Base-by-base conservation (phyloP, 2,888 invertebrate genomes). In the Lamproptera curius region DNA sequence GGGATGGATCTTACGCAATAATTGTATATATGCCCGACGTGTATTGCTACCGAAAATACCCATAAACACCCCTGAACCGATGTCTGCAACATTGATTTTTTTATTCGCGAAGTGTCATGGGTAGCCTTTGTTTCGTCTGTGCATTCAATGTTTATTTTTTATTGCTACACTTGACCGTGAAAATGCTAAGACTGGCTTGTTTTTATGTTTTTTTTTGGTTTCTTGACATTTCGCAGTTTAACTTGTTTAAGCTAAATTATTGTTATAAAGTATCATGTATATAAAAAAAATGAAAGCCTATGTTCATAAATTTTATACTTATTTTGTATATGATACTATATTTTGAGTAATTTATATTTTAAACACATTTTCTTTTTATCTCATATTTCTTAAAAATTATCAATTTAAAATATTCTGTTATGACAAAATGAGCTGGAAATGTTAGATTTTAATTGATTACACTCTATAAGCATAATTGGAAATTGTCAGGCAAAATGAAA, bases 161-260 rank as follows among this genome's bases (percentile, higher is more conserved):
- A 69, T 65, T 72, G 71, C 63, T 75, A 78, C 68, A 74, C 81
- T 79, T 87, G 86, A 85, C 86, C 86, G 78, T 86, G 86, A 87
- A 84, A 79, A 68, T 62, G 50, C 59, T 64, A 60, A 64, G 48
- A 59, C 66, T 68, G 67, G 61, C 66, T 71, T 76, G 76, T 79
- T 80, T 77, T 74, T 66, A 61, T 73, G 72, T 61, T 56, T 63
- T 20, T 20, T 3, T 20, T 3, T 20, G 3, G 3, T 62, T 59
- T 59, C 53, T 58, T 56, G 52, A 58, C 53, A 61, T 62, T 65
- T 62, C 44, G 51, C 56, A 57, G 56, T 49, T 42, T 51, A 51
- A 45, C 48, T 49, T 42, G 53, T 51, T 53, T 46, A 44, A 53
- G 43, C 17, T 17, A 16, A 36, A 35, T 48, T 42, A 46, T 40